Evolutionary conservation across 1,140 invertebrate species (phyloP).

Genomic region (Ctenoplectra terminalis): DNA sequence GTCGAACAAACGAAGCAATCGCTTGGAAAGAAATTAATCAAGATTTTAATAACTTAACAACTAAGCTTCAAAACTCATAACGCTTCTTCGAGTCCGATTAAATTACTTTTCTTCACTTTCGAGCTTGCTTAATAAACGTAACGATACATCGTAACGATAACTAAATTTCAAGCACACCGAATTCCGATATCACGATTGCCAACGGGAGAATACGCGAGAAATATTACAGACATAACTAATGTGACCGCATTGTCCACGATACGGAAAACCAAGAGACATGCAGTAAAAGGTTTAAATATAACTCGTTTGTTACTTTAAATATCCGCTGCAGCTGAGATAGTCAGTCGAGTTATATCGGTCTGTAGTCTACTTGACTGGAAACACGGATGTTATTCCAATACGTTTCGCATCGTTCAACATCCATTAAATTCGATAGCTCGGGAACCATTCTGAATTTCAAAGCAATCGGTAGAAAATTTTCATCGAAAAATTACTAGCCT

Average conservation of each 20-base stretch:
- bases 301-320: slow-evolving; percentile 54
- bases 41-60: neutral
- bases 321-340: slow-evolving; percentile 36
- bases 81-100: neutral
- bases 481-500: too few species aligned
- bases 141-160: too few species aligned
- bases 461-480: neutral
- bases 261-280: slow-evolving; percentile 15
- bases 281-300: slow-evolving; percentile 50
- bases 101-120: too few species aligned
- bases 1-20: slow-evolving; percentile 2
- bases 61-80: neutral
- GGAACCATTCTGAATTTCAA: neutral
- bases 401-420: slow-evolving; percentile 27
- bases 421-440: slow-evolving; percentile 7
- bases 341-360: slow-evolving; percentile 45
- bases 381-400: slow-evolving; percentile 51
- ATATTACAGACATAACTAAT: slow-evolving; percentile 34
- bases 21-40: neutral
- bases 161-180: too few species aligned
- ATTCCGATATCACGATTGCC: neutral
- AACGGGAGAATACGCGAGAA: neutral
- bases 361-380: slow-evolving; percentile 41
- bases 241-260: slow-evolving; percentile 43
- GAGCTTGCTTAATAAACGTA: neutral